A percentile compares a stretch with the other conserved stretches of the same genome.
Evolutionary conservation across 2,888 invertebrate genomes (phyloP).

Genomic region (Nomada fucata): DNA sequence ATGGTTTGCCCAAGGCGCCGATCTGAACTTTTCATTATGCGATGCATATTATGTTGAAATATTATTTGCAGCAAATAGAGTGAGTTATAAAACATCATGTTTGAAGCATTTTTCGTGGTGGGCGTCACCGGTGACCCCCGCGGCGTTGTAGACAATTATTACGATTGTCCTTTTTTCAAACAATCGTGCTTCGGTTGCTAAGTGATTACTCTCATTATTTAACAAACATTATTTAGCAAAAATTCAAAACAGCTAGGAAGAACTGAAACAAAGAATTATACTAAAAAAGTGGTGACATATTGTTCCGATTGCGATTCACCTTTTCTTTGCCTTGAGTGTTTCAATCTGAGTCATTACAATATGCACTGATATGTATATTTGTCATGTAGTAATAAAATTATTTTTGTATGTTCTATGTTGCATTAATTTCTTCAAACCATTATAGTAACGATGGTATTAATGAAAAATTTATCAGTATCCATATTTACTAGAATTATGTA

Average conservation of each 20-base stretch:
- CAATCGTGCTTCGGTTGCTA: too few relatives aligned
- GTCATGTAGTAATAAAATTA: slow-evolving; percentile 9
- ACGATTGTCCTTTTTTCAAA: too few relatives aligned
- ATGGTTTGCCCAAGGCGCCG: too few relatives aligned
- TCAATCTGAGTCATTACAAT: slow-evolving; percentile 8
- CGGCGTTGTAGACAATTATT: too few relatives aligned
- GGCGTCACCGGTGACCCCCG: too few relatives aligned
- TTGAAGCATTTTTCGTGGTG: too few relatives aligned
- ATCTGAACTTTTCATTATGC: too few relatives aligned
- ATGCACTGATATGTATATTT: slow-evolving; percentile 1
- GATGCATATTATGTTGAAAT: too few relatives aligned
- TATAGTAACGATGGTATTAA: slow-evolving; percentile 8
- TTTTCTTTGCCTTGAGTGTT: slow-evolving; percentile 10
- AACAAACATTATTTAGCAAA: too few relatives aligned
- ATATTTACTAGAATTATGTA: not conserved
- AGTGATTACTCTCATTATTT: too few relatives aligned
- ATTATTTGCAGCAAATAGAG: too few relatives aligned
- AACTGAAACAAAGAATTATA: not conserved
- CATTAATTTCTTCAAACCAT: slow-evolving; percentile 6
- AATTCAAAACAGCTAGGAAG: slow-evolving; percentile 13
- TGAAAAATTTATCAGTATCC: not conserved
- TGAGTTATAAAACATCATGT: too few relatives aligned
- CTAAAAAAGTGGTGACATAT: slow-evolving; percentile 9
- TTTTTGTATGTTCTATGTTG: slow-evolving; percentile 5
- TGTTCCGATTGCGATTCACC: not conserved